Evolutionary conservation across 1,140 invertebrate species (phyloP), one percentile per base, ranked within the genome.

Genomic region (Drosophila orena): DNA sequence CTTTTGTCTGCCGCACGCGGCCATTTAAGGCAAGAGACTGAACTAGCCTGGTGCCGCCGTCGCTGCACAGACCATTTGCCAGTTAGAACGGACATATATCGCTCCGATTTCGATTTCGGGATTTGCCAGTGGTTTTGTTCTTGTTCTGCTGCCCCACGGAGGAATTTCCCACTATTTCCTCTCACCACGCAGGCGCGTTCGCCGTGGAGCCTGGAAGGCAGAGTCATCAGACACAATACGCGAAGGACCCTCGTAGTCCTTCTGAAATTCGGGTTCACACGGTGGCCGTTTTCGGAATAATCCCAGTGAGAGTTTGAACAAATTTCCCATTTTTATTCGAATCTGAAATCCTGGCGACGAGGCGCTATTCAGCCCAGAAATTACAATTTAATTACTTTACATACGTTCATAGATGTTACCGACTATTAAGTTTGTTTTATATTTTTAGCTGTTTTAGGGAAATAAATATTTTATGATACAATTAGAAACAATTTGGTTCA

Each of bases 1-100:
- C 83, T 88, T 88, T 88, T 88, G 83, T 88, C 83, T 88, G 83
- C 83, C 83, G 68, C 76, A 88, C 84, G 84, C 84, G 84, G 84
- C 83, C 83, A 89, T 89, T 88, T 83, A 58, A 69, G 79, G 75
- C 83, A 69, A 73, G 80, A 78, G 83, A 88, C 83, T 88, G 75
- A 88, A 88, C 60, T 53, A 61, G 81, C 61, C 60, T 69, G 61
- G 65, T 59, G 52, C 37, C 55, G 37, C 52, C 27, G 55, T 49
- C 42, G 38, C 17, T 56, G 50, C 54, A 61, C 50, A 59, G 71
- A 79, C 84, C 83, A 61, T 89, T 88, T 88, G 83, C 65, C 84
- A 88, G 84, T 81, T 79, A 40, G 46, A 66, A 54, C 77, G 47
- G 27, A 42, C 62, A 58, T 15, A 24, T 49, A 53, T 17, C 38